Conservation (phyloP, 1,140 invertebrate genomes). For the Calycopis cecrops region DNA sequence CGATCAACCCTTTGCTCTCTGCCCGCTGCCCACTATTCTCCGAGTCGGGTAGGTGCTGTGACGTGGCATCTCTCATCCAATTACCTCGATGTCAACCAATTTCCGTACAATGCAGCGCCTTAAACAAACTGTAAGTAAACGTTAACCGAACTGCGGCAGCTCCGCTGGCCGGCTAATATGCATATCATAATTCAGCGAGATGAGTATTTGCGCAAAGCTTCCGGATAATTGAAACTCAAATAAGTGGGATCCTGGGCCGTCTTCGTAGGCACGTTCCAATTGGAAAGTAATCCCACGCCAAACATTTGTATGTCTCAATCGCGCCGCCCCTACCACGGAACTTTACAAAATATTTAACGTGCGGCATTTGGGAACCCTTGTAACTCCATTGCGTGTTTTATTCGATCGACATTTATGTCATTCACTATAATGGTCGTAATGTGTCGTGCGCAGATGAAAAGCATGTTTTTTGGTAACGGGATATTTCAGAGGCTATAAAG, state of each 20-base stretch:
- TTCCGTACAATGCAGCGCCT: too few relatives aligned
- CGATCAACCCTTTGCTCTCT: too few relatives aligned
- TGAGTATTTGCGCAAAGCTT: slow-evolving; percentile 56
- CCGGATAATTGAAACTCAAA: slow-evolving; percentile 69
- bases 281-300: slow-evolving; percentile 63
- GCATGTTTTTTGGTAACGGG: slow-evolving; percentile 22
- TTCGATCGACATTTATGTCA: not conserved
- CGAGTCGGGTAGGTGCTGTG: too few relatives aligned
- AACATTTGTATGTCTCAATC: slow-evolving; percentile 68
- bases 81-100: too few relatives aligned
- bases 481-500: slow-evolving; percentile 47
- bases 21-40: too few relatives aligned
- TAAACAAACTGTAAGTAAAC: too few relatives aligned
- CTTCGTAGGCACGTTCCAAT: slow-evolving; percentile 68
- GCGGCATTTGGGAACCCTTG: not conserved
- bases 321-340: slow-evolving; percentile 29
- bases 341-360: not conserved
- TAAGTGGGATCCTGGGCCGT: slow-evolving; percentile 50
- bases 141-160: too few relatives aligned
- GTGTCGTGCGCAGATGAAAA: not conserved
- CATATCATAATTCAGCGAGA: slow-evolving; percentile 47
- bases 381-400: slow-evolving; percentile 21
- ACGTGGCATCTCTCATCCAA: too few relatives aligned
- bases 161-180: slow-evolving; percentile 39
- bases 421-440: slow-evolving; percentile 20